Percentiles rank a stretch among this genome's conserved stretches.
phyloP scores from a whole-genome alignment of 2,113 vertebrate species.

The Rana temporaria region DNA sequence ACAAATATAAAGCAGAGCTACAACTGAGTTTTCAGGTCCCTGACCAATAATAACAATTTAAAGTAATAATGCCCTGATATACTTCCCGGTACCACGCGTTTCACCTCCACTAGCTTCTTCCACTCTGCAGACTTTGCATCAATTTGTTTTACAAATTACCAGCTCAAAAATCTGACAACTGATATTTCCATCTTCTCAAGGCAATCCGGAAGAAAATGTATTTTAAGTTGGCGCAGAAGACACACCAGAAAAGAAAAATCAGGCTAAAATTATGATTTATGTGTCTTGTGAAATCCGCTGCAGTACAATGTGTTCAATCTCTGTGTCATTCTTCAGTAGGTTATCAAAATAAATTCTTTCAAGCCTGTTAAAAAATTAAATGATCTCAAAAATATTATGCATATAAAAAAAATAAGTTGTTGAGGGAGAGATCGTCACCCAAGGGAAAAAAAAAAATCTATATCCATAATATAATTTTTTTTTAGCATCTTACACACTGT shows the following conservation, averaged over 20 bases:
- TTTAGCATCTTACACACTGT: too few species aligned
- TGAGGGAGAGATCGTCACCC: too few species aligned
- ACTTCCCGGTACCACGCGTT: conserved; percentile 16
- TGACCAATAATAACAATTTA: conserved; percentile 59
- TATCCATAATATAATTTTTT: too few species aligned
- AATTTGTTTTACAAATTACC: conserved; percentile 58
- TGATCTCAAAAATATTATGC: not conserved
- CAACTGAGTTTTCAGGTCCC: conserved; percentile 47
- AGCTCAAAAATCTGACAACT: conserved; percentile 56
- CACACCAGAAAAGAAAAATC: conserved; percentile 28
- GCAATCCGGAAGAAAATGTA: conserved; percentile 53
- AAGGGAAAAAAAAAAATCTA: too few species aligned
- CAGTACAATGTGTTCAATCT: conserved; percentile 1
- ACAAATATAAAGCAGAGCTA: conserved; percentile 42
- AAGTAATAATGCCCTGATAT: conserved; percentile 52
- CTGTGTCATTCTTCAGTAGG: not conserved
- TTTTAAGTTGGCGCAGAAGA: conserved; percentile 42
- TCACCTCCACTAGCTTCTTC: conserved; percentile 46
- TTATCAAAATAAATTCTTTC: conserved; percentile 20
- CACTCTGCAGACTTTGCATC: conserved; percentile 56
- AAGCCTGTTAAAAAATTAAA: not conserved
- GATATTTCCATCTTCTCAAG: conserved; percentile 56
- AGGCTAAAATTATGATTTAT: conserved; percentile 50
- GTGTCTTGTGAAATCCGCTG: conserved; percentile 32
- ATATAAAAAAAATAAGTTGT: too few species aligned